Base-by-base conservation (phyloP, 2,888 invertebrate species). In the Drosophila paranaensis region DNA sequence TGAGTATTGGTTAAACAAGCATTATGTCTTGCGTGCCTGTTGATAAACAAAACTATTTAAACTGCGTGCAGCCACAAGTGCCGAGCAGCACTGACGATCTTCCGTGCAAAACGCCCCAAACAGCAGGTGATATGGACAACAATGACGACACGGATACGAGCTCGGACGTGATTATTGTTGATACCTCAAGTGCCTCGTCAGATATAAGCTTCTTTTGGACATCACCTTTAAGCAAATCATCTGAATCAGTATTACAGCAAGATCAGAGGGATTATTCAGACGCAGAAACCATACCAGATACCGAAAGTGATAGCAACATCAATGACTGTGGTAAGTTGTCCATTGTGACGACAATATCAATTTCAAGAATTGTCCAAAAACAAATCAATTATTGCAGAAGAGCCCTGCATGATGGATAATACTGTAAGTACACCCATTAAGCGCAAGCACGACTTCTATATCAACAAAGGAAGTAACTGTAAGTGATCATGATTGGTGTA, bases 91-190 rank as follows among this genome's bases (percentile, higher is more conserved):
- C 42, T 54, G 71, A 58, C 71, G 71, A 74, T 66, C 66, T 63
- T 10, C 40, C 79, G 78, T 78, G 78, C 73, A 79, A 51, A 69
- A 61, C 40, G 73, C 69, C 78, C 76, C 66, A 78, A 79, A 76
- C 66, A 73, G 68, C 65, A 69, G 69, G 61, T 79, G 66, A 73
- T 53, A 43, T 39, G 76, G 76, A 60, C 76, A 76, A 69, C 60
- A 43, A 76, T 78, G 78, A 79, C 79, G 78, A 77, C 78, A 78
- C 61, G 51, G 62, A 63, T 48, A 45, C 66, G 60, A 57, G 3
- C 16, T 64, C 60, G 65, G 73, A 73, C 42, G 45, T 25, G 63
- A 58, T 72, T 64, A 46, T 62, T 62, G 71, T 68, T 71, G 67
- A 75, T 57, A 33, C 55, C 39, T 64, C 68, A 39, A 33, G 39